A percentile compares a stretch with the other conserved stretches of the same genome.
Evolutionary conservation across 2,797 vertebrate genomes (phyloP).

Genomic region (Propithecus deckenii): DNA sequence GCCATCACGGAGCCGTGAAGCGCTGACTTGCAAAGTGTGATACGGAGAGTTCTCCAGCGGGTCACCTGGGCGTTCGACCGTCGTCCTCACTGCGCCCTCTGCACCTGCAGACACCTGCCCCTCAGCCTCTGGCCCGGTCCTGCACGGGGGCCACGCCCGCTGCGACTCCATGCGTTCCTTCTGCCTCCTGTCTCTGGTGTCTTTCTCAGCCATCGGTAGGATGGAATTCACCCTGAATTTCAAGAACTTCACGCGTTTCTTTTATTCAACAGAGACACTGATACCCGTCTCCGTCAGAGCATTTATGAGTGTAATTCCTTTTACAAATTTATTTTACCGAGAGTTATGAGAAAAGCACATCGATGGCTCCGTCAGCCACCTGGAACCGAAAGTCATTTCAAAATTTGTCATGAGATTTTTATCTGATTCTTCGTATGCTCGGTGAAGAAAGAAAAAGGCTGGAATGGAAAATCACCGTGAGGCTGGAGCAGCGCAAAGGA

Average conservation of each 20-base stretch:
- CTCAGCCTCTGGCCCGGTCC: neutral
- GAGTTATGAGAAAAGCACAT: neutral
- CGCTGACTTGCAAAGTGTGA: accelerated
- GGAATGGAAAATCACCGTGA: neutral
- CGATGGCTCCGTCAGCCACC: neutral
- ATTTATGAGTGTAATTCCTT: neutral
- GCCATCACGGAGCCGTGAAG: neutral
- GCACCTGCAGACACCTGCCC: neutral
- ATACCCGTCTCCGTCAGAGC: neutral
- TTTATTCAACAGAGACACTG: neutral
- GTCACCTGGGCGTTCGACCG: too few species aligned
- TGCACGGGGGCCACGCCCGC: neutral
- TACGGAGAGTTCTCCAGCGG: too few species aligned
- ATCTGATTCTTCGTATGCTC: neutral
- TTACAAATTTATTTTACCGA: neutral
- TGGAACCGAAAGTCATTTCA: neutral
- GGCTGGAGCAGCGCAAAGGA: neutral
- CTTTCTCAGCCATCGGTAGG: neutral
- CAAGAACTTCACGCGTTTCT: neutral
- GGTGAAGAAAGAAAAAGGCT: neutral
- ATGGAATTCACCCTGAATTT: neutral
- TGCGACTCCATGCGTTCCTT: neutral
- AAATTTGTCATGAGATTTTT: neutral
- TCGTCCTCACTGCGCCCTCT: accelerated
- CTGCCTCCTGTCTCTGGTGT: neutral